These are phyloP conservation scores for Limnodromus scolopaceus DNA, from an alignment of 2,797 vertebrate genomes.

Conservation along the genomic window DNA sequence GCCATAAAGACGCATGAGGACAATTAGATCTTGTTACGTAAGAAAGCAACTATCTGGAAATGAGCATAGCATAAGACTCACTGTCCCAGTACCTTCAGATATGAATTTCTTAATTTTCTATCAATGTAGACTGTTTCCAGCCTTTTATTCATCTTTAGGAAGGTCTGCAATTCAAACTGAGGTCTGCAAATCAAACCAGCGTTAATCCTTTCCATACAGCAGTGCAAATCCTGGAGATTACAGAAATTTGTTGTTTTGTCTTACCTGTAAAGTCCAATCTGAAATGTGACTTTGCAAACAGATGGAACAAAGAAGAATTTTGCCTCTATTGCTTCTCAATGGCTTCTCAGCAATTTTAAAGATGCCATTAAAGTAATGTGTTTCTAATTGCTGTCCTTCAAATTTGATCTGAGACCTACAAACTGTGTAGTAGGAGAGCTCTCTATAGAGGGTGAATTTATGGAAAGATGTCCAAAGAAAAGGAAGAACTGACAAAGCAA, in stretches of 20 bases:
- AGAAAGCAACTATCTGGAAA: neutral
- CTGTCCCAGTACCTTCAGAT: neutral
- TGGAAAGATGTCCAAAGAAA: neutral
- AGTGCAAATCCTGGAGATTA: neutral
- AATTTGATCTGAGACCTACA: neutral
- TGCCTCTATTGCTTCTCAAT: neutral
- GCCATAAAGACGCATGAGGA: neutral
- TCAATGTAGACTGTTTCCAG: neutral
- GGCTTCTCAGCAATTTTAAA: neutral
- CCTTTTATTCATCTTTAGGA: neutral
- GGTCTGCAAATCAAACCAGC: neutral
- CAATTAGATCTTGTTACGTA: neutral
- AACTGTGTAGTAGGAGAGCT: neutral
- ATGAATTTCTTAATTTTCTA: neutral
- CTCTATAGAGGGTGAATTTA: neutral
- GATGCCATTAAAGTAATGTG: neutral
- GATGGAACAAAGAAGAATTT: neutral
- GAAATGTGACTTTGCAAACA: neutral
- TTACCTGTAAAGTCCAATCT: neutral
- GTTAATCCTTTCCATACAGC: neutral
- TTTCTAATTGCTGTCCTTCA: neutral
- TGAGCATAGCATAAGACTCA: neutral
- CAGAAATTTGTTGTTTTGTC: neutral
- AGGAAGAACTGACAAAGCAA: neutral
- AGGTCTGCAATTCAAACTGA: neutral